Evolutionary conservation across 2,113 vertebrate genomes (phyloP), one percentile per base, ranked within the genome.

Genomic region (Notothenia rossii): DNA sequence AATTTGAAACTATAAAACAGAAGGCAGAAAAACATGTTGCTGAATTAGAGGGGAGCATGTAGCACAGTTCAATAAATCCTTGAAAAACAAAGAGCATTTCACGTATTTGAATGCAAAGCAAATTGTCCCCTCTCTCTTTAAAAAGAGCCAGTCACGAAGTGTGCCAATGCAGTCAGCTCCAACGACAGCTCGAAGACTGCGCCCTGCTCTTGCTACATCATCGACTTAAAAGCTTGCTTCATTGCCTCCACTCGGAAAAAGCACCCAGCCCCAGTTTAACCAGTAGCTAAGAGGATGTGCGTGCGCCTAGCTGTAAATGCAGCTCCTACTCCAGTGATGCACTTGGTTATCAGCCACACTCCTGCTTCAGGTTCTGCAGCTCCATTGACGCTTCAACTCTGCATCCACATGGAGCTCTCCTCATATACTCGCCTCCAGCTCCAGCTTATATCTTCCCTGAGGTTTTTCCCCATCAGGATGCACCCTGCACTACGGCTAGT

Each of bases 181-280:
- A 61, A 20, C 9, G 56, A 9, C 72, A 18, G 61, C 45, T 74
- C 20, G n/a, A 7, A 65, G n/a, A 54, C 58, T n/a, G 36, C 53
- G 36, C 7, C 45, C 58, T 36, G 10, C 14, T 66, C 65, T 10
- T 46, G 45, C 55, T 40, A 3, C 50, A 66, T 58, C 59, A 60
- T 13, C 58, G 48, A 22, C 65, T 69, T 46, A 55, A 64, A 29
- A 36, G 56, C 64, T 69, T 77, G 60, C 75, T 71, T 49, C 48
- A 36, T 2, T 50, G 66, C 59, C 50, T 22, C 29, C 40, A 4
- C 72, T 75, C 33, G 20, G n/a, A 58, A 45, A 45, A 61, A 29
- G 25, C 45, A 69, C 13, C 2, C 29, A 79, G 46, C 10, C 10
- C 64, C 62, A 67, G 53, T 67, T 53, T 55, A 75, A 84, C 79